Evolutionary conservation across 2,888 invertebrate species (phyloP), one percentile per base, ranked within the genome.

Genomic region (Ceramica pisi): DNA sequence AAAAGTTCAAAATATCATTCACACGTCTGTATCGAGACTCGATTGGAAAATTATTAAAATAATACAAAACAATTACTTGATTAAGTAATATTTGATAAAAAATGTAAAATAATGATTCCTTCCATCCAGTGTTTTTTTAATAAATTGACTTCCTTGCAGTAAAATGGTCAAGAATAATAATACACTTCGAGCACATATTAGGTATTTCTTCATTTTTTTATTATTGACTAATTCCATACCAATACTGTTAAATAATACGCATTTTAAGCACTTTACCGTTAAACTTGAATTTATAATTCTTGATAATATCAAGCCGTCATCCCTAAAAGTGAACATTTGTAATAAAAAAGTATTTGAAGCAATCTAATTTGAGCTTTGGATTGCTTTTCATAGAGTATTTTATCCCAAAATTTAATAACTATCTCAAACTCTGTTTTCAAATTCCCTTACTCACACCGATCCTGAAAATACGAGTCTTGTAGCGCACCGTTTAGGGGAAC

Each of bases 1-100:
- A 41, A 66, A 68, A 56, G 9, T 21, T 14, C 16, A 31, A n/a
- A 65, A 41, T 66, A 71, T 23, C 57, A 19, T 75, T 31, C 50
- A 67, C 59, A 19, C 61, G 7, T 38, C 48, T 19, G 8, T 38
- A 14, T 31, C 35, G 3, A 63, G 31, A 63, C 62, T 63, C 12
- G 19, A 55, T 53, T 46, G 0, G 3, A 57, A 51, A 62, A 64
- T 19, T 62, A 56, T 48, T 38, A 48, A 14, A 59, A n/a, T 63
- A 69, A 74, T 69, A 74, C 23, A 60, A 69, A 73, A 65, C 31
- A 67, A 72, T 65, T 78, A n/a, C 16, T 55, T n/a, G 21, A 50
- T 60, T 12, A 12, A 60, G 41, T 41, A 64, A 35, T 19, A 12
- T 51, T 23, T 48, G 14, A 62, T n/a, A 23, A 12, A 57, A 68